Conservation (phyloP, 2,888 invertebrate genomes). For the Melanostoma mellinum region DNA sequence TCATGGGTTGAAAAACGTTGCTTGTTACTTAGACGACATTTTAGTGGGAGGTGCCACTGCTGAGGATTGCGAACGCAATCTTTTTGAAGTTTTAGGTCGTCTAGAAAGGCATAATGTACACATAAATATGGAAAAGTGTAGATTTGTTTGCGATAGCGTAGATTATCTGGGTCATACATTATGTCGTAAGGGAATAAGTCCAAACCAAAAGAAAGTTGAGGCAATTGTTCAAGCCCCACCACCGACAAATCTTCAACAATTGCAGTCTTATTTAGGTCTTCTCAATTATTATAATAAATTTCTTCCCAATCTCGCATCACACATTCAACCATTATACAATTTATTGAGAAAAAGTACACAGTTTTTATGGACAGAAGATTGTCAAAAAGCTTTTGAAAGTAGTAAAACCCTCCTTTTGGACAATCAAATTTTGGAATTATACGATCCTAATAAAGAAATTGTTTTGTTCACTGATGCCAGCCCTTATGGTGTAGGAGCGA, state of each 20-base stretch:
- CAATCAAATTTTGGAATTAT: background rate
- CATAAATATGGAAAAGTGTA: conserved; percentile 43
- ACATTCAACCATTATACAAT: conserved; percentile 12
- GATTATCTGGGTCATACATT: conserved; percentile 26
- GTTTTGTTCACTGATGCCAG: background rate
- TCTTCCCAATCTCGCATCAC: conserved; percentile 18
- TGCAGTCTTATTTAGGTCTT: conserved; percentile 21
- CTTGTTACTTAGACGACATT: conserved; percentile 52
- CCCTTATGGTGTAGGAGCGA: background rate
- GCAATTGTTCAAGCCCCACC: conserved; percentile 22
- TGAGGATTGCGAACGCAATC: conserved; percentile 14
- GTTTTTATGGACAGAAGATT: background rate
- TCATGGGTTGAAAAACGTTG: conserved; percentile 44
- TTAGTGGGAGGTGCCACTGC: conserved; percentile 26
- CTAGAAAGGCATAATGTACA: conserved; percentile 20
- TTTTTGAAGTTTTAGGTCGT: conserved; percentile 4
- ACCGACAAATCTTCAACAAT: conserved; percentile 17
- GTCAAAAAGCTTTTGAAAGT: background rate
- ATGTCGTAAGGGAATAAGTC: background rate
- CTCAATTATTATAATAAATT: conserved; percentile 16
- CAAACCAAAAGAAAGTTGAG: conserved; percentile 20
- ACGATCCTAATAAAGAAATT: background rate
- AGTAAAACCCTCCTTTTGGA: background rate
- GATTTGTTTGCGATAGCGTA: conserved; percentile 12
- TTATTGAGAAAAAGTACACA: background rate